These are phyloP conservation scores for Podabrus alpinus DNA, from an alignment of 2,888 invertebrate species.

Conservation along the genomic window DNA sequence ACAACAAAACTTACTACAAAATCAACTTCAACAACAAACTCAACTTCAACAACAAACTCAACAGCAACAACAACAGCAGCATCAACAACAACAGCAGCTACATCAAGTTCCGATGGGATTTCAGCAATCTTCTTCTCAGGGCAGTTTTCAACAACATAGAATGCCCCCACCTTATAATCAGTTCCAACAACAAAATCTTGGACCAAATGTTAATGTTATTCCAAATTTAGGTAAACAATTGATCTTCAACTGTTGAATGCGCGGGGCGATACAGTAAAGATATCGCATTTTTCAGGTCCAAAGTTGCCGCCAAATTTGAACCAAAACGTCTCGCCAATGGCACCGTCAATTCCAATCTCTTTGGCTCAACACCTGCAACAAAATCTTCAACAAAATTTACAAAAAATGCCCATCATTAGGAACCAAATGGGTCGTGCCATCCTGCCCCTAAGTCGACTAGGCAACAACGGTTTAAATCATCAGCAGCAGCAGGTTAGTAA, in stretches of 20 bases:
- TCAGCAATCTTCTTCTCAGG: conserved; percentile 36
- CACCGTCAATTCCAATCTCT: conserved; percentile 31
- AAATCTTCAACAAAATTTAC: conserved; percentile 30
- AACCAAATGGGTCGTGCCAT: conserved; percentile 20
- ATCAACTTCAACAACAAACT: conserved; percentile 39
- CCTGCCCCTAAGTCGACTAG: conserved; percentile 24
- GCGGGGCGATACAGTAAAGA: not conserved
- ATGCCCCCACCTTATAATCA: conserved; percentile 55
- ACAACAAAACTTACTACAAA: conserved; percentile 44
- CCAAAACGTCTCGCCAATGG: conserved; percentile 30
- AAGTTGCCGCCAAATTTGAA: conserved; percentile 45
- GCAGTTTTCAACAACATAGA: conserved; percentile 48
- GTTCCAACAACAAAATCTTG: conserved; percentile 19
- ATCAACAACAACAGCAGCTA: conserved; percentile 42
- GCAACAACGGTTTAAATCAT: conserved; percentile 27
- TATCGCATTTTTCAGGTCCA: conserved; percentile 35
- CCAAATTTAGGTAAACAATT: conserved; percentile 24
- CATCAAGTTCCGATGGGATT: conserved; percentile 35
- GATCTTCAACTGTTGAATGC: not conserved
- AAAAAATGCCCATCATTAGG: conserved; percentile 31
- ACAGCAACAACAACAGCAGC: conserved; percentile 43
- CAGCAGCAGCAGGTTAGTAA: conserved; percentile 30
- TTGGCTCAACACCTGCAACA: conserved; percentile 35
- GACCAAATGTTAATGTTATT: not conserved
- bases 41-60: conserved; percentile 45